Conservation (phyloP, 2,888 invertebrate genomes). For the Plutella xylostella region DNA sequence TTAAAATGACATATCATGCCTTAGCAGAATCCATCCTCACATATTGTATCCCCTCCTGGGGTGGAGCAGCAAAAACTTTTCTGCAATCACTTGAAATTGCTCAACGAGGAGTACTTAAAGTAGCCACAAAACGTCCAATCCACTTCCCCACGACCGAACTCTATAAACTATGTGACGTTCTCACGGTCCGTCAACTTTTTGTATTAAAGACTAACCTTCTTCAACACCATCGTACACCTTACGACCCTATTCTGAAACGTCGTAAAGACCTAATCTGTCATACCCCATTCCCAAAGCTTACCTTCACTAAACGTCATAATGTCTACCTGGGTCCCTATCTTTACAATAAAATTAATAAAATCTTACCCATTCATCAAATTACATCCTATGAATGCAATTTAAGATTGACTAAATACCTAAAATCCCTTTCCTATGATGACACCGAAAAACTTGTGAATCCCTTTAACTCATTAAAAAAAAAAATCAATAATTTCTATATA, state of each 20-base stretch:
- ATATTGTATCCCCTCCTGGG: neutral
- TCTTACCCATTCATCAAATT: neutral
- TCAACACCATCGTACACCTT: neutral
- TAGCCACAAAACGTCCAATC: neutral
- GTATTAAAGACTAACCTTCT: neutral
- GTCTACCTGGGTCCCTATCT: neutral
- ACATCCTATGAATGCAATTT: neutral
- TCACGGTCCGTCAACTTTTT: neutral
- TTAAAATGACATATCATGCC: neutral
- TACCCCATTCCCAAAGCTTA: neutral
- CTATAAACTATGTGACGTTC: neutral
- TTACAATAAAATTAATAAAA: neutral
- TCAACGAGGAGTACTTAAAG: neutral
- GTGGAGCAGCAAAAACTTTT: neutral
- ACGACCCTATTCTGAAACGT: neutral
- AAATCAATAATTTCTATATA: no score
- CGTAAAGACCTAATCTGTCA: neutral
- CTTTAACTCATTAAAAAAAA: no score
- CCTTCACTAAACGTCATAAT: neutral
- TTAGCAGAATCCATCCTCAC: neutral
- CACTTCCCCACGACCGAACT: neutral
- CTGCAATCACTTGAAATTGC: neutral
- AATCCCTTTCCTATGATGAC: no score
- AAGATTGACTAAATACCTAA: conserved; percentile 15
- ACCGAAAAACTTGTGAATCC: no score